Evolutionary conservation across 2,888 invertebrate species (phyloP).

Genomic region (Drosophila histrio): DNA sequence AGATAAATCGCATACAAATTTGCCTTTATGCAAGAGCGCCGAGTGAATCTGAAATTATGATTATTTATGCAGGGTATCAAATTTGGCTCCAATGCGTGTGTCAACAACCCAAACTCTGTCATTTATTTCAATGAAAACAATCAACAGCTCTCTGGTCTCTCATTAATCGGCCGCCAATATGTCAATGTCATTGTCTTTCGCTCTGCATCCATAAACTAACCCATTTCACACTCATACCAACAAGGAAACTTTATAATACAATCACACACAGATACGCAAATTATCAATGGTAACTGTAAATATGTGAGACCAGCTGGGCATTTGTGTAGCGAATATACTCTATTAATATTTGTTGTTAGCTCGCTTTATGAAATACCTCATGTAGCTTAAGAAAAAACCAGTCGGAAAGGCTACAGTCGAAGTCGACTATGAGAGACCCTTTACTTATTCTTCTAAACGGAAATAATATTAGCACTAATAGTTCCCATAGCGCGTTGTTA

Average conservation of each 20-base stretch:
- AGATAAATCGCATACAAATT: conserved; percentile 78
- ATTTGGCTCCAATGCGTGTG: conserved; percentile 66
- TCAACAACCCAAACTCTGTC: conserved; percentile 69
- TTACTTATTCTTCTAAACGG: no score
- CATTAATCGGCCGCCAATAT: conserved; percentile 69
- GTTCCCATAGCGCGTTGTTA: no score
- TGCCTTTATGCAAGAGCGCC: conserved; percentile 65
- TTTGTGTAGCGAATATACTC: not conserved
- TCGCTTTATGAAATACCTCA: no score
- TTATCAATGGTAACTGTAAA: conserved; percentile 60
- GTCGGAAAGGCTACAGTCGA: no score
- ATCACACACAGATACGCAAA: conserved; percentile 34
- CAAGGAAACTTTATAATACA: not conserved
- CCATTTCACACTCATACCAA: conserved; percentile 52
- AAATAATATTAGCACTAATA: no score
- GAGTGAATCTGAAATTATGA: conserved; percentile 57
- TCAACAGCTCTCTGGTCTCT: conserved; percentile 54
- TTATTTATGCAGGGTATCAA: conserved; percentile 75
- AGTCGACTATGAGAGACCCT: no score
- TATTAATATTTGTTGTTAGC: not conserved
- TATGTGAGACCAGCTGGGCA: not conserved
- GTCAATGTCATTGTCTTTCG: conserved; percentile 68
- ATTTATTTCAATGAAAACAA: conserved; percentile 78
- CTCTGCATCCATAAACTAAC: conserved; percentile 53
- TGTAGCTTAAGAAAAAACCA: no score